Evolutionary conservation across 2,797 vertebrate genomes (phyloP).

Genomic region (Bradypus variegatus): DNA sequence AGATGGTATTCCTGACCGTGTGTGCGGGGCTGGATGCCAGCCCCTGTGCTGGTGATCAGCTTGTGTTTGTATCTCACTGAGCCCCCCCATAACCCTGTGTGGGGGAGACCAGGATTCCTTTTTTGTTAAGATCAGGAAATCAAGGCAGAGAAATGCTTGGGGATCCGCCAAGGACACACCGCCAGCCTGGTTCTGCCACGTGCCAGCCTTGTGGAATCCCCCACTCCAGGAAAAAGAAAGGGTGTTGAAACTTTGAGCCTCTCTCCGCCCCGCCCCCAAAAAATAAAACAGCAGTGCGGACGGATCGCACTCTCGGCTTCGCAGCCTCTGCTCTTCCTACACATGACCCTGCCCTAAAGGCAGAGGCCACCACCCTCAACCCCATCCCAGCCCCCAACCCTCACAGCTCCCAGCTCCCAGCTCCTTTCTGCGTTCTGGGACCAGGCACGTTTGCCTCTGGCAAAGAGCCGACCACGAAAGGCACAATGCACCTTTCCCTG

Average conservation of each 20-base stretch:
- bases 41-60: not conserved
- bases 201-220: not conserved
- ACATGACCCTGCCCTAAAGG: not conserved
- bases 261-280: not conserved
- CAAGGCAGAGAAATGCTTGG: conserved; percentile 17
- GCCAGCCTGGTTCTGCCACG: not conserved
- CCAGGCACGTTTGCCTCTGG: not conserved
- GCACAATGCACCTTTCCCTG: not conserved
- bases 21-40: fast-evolving
- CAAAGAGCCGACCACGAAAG: not conserved
- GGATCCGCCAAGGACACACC: not conserved
- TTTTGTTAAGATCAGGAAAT: not conserved
- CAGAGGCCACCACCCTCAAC: not conserved
- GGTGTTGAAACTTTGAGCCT: fast-evolving
- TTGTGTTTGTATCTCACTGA: not conserved
- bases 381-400: not conserved
- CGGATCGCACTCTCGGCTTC: not conserved
- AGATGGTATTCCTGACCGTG: fast-evolving
- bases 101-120: not conserved
- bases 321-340: not conserved
- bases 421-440: not conserved
- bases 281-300: not conserved
- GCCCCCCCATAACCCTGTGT: not conserved
- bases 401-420: not conserved
- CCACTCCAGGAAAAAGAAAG: too few relatives aligned